These are phyloP conservation scores for Lycaena phlaeas DNA, from an alignment of 2,888 invertebrate genomes.

Conservation along the genomic window DNA sequence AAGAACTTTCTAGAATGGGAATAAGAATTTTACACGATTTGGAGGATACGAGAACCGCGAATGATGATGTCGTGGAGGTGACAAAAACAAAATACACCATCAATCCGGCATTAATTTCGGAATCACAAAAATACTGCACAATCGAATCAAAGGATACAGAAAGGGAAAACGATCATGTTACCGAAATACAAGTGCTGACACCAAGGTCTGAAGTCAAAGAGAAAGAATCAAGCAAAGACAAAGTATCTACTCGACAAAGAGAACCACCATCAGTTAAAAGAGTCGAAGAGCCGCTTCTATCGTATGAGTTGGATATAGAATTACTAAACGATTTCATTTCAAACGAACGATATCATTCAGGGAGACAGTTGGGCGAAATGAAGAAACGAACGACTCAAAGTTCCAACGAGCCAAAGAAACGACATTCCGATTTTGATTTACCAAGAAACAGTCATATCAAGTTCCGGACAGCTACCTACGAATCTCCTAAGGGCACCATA, in stretches of 20 bases:
- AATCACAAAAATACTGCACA: conserved; percentile 43
- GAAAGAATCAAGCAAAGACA: conserved; percentile 38
- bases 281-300: conserved; percentile 43
- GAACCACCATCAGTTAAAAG: conserved; percentile 28
- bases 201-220: conserved; percentile 51
- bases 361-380: conserved; percentile 48
- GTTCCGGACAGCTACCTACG: conserved; percentile 77
- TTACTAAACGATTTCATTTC: conserved; percentile 61
- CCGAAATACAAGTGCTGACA: conserved; percentile 81
- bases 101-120: conserved; percentile 50
- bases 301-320: conserved; percentile 59
- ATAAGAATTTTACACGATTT: conserved; percentile 55
- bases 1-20: conserved; percentile 56
- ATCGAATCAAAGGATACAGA: conserved; percentile 29
- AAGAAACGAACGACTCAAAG: conserved; percentile 48
- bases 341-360: conserved; percentile 59
- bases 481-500: conserved; percentile 70
- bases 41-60: conserved; percentile 47
- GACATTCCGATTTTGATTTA: conserved; percentile 65
- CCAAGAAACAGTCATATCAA: conserved; percentile 73
- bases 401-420: conserved; percentile 59
- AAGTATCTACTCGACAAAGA: conserved; percentile 54
- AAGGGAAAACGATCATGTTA: conserved; percentile 73
- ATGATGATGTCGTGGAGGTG: conserved; percentile 40
- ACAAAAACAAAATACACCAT: conserved; percentile 62